Base-by-base conservation (phyloP, 2,113 vertebrate genomes). In the Romanogobio albipinnatus region DNA sequence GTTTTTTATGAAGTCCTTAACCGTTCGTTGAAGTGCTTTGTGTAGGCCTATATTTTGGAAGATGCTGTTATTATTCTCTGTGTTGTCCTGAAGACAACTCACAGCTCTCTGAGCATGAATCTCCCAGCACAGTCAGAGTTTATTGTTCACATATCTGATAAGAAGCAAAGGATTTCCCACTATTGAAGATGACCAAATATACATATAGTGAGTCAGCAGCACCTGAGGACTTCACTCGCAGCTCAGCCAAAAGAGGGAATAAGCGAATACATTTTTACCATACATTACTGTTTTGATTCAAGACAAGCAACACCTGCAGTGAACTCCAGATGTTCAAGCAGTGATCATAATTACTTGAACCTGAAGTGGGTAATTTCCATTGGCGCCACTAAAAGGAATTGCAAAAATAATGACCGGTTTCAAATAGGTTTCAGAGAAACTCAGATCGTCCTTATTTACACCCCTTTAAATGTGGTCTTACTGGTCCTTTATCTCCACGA, bases 81-180 rank as follows among this genome's bases (percentile, higher is more conserved):
- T 71, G 33, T 36, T 81, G 29, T 22, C 24, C 36, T 26, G 45
- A 78, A 76, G 62, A 70, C n/a, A 45, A 33, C 66, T 49, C 59
- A 43, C 5, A 15, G 7, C 19, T 43, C 58, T 84, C 61, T 43
- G 29, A 29, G 26, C 59, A 36, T 76, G 64, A 78, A 14, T 79
- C 80, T 84, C 81, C 74, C 66, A 75, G 43, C 45, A 47, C 58
- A 58, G 84, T 47, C 26, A 80, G 86, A 84, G 76, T 74, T 90
- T 89, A 94, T 95, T 95, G 94, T 95, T 87, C 83, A 91, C 93
- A 89, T 86, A 88, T 92, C 91, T 89, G 94, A 95, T 95, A 95
- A 93, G 70, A 87, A 77, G 59, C 86, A 89, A 90, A 93, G 95
- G 95, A 95, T 93, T 94, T 95, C 93, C 94, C 91, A 91, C 91